Conservation (phyloP, 1,140 invertebrate genomes). For the Sarcophaga bullata region DNA sequence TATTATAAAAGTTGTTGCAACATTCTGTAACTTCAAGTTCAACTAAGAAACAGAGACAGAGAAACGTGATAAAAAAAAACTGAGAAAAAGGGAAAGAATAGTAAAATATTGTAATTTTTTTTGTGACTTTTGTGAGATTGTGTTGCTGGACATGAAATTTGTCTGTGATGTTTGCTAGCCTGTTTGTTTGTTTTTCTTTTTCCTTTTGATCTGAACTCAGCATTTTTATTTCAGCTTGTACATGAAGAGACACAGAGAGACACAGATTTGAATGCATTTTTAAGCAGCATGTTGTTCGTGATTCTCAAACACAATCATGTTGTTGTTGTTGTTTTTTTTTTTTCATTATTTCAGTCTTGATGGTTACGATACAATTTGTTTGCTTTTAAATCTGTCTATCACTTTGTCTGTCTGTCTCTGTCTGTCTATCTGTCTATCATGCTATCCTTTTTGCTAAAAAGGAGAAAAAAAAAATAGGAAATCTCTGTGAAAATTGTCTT, state of each 20-base stretch:
- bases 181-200: no score
- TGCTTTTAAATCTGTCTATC: no score
- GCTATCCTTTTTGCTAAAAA: no score
- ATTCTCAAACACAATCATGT: background rate
- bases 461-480: background rate
- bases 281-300: background rate
- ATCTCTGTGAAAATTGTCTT: background rate
- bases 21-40: background rate
- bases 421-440: background rate
- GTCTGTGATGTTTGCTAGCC: no score
- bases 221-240: background rate
- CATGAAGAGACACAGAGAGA: background rate
- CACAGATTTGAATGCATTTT: background rate
- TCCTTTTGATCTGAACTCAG: no score
- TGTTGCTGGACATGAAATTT: background rate
- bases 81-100: background rate
- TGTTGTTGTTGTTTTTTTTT: background rate
- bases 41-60: background rate
- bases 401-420: background rate
- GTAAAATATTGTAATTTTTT: background rate
- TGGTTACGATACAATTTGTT: no score
- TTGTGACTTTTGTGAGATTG: background rate
- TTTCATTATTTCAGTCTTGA: background rate
- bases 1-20: slow-evolving; percentile 2
- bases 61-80: background rate